phyloP scores from a whole-genome alignment of 2,113 vertebrate species.

The Vireo altiloquus region DNA sequence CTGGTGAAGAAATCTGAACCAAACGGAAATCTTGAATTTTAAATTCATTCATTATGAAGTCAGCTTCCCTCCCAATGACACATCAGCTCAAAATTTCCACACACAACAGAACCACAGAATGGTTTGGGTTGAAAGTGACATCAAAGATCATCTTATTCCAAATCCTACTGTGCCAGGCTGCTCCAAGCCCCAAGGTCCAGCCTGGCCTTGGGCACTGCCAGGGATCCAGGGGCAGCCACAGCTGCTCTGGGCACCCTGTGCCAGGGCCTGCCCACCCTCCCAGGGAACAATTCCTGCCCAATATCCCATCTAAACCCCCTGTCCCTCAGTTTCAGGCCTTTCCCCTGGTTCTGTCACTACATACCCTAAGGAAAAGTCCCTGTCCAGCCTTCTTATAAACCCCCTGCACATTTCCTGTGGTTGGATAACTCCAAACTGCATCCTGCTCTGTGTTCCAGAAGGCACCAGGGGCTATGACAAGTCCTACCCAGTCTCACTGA shows the following conservation, averaged over 20 bases:
- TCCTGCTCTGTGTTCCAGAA: neutral
- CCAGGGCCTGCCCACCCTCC: neutral
- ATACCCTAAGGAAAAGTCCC: neutral
- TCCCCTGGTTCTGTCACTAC: neutral
- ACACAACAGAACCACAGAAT: neutral
- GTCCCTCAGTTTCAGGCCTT: neutral
- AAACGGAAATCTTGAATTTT: neutral
- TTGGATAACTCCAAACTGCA: neutral
- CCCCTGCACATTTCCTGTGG: neutral
- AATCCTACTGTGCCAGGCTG: neutral
- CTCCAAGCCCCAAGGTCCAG: neutral
- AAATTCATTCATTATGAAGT: neutral
- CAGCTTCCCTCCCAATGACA: neutral
- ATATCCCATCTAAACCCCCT: neutral
- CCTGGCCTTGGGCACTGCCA: neutral
- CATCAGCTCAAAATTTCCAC: neutral
- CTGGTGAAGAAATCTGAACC: neutral
- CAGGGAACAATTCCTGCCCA: neutral
- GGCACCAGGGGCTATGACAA: fast-evolving
- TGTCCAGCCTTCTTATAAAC: neutral
- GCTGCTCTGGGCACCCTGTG: neutral
- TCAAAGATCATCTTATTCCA: neutral
- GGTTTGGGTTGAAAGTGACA: neutral
- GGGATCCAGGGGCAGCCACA: neutral
- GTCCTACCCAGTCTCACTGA: neutral